phyloP scores from a whole-genome alignment of 2,888 invertebrate species.

The Chalcis sispes region DNA sequence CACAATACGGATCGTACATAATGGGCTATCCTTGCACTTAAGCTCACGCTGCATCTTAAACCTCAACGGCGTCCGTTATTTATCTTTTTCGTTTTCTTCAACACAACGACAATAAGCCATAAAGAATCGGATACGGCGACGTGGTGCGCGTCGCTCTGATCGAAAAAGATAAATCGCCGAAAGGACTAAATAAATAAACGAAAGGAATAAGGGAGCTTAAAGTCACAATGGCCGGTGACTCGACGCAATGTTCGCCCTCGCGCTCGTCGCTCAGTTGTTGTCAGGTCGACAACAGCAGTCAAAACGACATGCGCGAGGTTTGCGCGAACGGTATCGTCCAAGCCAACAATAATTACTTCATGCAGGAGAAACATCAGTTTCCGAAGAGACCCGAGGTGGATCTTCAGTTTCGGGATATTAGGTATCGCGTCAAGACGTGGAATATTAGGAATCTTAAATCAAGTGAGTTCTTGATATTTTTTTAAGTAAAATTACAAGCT shows the following conservation, averaged over 20 bases:
- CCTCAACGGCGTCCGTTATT: no score
- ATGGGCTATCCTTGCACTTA: not conserved
- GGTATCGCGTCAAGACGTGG: slow-evolving; percentile 81
- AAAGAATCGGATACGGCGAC: not conserved
- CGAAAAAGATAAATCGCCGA: not conserved
- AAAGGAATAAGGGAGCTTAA: not conserved
- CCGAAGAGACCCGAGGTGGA: slow-evolving; percentile 81
- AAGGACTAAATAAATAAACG: not conserved
- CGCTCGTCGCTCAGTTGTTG: slow-evolving; percentile 72
- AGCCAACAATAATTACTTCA: slow-evolving; percentile 66
- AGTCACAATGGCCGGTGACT: slow-evolving; percentile 62
- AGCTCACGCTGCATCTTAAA: no score
- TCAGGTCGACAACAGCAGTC: slow-evolving; percentile 70
- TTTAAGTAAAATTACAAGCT: no score
- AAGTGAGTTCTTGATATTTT: slow-evolving; percentile 81
- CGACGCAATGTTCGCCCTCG: slow-evolving; percentile 69
- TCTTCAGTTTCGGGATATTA: slow-evolving; percentile 83
- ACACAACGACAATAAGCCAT: no score
- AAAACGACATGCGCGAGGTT: slow-evolving; percentile 67
- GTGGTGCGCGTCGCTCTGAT: not conserved
- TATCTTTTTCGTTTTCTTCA: no score
- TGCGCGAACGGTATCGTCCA: slow-evolving; percentile 49
- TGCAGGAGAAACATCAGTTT: slow-evolving; percentile 75
- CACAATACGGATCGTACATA: not conserved
- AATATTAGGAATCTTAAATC: slow-evolving; percentile 78